Conservation (phyloP, 2,888 invertebrate genomes). For the Polymixis flavicincta region DNA sequence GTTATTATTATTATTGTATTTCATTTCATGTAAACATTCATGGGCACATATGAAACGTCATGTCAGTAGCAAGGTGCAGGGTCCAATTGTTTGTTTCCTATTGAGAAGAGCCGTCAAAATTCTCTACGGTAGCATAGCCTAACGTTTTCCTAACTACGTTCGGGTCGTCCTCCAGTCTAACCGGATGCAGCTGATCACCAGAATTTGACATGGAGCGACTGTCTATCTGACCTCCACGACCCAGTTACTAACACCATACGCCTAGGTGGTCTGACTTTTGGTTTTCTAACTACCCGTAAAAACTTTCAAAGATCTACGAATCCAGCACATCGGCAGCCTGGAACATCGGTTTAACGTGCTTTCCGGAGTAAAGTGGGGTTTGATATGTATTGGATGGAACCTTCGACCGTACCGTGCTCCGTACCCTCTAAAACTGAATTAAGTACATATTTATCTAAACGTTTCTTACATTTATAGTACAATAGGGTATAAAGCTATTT, state of each 20-base stretch:
- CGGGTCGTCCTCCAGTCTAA: neutral
- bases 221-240: neutral
- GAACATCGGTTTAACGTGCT: neutral
- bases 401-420: neutral
- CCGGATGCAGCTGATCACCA: neutral
- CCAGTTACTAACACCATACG: neutral
- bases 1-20: too few relatives aligned
- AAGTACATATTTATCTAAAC: neutral
- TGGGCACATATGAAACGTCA: too few relatives aligned
- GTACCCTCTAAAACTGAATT: neutral
- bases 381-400: neutral
- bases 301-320: neutral
- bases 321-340: too few relatives aligned
- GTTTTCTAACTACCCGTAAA: neutral
- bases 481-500: too few relatives aligned
- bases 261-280: neutral
- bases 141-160: neutral
- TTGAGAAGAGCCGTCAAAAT: too few relatives aligned
- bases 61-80: too few relatives aligned
- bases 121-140: neutral
- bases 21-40: too few relatives aligned
- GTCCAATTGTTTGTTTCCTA: too few relatives aligned
- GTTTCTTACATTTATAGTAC: too few relatives aligned
- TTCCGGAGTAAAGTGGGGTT: neutral
- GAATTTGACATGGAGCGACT: neutral